These are phyloP conservation scores for Axis porcinus DNA, from an alignment of 2,113 vertebrate genomes.

Conservation along the genomic window DNA sequence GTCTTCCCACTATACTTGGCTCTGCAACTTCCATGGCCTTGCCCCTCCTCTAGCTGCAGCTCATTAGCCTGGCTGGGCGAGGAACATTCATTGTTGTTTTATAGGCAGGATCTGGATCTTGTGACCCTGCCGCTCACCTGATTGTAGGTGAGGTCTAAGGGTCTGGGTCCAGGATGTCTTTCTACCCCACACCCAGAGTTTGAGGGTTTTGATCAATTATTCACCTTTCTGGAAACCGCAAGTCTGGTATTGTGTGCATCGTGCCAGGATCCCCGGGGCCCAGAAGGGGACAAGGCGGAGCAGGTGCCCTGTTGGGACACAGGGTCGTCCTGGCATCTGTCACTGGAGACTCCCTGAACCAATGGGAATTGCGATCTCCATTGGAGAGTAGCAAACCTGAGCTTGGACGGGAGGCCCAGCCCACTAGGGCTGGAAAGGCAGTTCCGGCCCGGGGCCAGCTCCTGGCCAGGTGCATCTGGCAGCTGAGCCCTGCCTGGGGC, in stretches of 20 bases:
- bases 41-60: too few relatives aligned
- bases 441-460: accelerated
- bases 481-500: background rate
- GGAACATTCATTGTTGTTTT: background rate
- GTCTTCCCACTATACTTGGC: too few relatives aligned
- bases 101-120: background rate
- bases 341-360: accelerated
- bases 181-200: background rate
- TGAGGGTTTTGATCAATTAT: background rate
- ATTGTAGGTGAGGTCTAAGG: background rate
- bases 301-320: background rate
- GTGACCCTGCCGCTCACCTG: background rate
- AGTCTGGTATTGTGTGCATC: background rate
- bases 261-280: background rate
- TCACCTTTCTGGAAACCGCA: background rate
- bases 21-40: background rate
- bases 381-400: background rate
- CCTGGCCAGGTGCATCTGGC: background rate
- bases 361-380: accelerated
- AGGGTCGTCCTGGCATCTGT: background rate
- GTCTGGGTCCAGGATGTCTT: background rate
- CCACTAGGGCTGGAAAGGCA: background rate
- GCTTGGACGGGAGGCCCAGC: background rate
- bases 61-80: background rate
- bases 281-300: background rate